These are phyloP conservation scores for Dasyurus viverrinus DNA, from an alignment of 2,113 vertebrate genomes.

Conservation along the genomic window DNA sequence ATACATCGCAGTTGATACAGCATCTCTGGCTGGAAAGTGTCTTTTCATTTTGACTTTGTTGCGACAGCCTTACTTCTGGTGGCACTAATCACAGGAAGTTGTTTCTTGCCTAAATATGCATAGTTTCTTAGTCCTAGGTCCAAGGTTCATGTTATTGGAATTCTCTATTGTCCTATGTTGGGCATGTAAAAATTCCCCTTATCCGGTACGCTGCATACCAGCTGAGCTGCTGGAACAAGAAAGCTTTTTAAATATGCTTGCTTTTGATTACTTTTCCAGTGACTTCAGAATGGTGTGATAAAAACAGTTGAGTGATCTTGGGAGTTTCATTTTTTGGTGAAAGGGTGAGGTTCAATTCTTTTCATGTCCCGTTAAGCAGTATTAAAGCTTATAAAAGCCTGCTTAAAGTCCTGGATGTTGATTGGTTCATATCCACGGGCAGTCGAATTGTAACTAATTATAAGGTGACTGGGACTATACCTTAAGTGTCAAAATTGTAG, in stretches of 20 bases:
- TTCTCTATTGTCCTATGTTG: neutral
- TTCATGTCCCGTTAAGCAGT: neutral
- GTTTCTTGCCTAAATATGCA: neutral
- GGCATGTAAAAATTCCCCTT: neutral
- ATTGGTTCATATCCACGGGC: neutral
- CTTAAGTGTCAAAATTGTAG: neutral
- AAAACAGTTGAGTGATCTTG: neutral
- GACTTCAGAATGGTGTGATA: neutral
- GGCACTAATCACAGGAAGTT: neutral
- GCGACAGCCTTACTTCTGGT: neutral
- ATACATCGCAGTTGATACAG: neutral
- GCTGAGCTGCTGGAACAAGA: neutral
- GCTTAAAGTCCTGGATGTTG: neutral
- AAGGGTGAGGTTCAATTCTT: neutral
- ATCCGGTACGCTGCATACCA: neutral
- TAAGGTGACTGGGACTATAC: neutral
- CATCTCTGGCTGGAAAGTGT: neutral
- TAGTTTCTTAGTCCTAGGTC: conserved; percentile 13
- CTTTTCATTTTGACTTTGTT: conserved; percentile 11
- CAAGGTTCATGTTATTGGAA: neutral
- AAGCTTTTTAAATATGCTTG: neutral
- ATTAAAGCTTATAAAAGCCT: neutral
- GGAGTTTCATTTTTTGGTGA: neutral
- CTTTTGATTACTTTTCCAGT: neutral
- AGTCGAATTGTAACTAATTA: neutral